phyloP scores from a whole-genome alignment of 2,113 vertebrate species.

The Uria lomvia region DNA sequence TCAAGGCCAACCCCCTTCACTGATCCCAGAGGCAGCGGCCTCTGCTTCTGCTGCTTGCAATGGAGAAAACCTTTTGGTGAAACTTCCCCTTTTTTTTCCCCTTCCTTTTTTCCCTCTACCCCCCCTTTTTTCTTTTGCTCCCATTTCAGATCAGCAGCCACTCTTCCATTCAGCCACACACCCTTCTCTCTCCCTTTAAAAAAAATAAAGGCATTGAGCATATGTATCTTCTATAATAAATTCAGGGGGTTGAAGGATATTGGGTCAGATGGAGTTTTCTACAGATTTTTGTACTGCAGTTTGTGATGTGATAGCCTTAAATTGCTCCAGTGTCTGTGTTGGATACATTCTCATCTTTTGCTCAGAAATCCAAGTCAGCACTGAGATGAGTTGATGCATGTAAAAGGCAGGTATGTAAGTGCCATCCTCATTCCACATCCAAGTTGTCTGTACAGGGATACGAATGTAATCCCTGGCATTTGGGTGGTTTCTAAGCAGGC shows the following conservation, averaged over 20 bases:
- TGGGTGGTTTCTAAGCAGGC: neutral
- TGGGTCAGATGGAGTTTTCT: neutral
- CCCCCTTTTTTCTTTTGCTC: neutral
- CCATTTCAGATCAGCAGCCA: neutral
- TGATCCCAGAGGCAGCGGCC: neutral
- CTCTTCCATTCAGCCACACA: neutral
- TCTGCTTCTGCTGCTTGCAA: neutral
- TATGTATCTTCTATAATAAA: neutral
- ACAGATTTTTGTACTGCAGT: neutral
- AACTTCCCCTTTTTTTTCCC: neutral
- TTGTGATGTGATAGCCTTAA: neutral
- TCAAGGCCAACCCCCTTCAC: neutral
- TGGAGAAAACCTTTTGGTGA: neutral
- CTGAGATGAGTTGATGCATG: neutral
- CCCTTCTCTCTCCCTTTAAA: neutral
- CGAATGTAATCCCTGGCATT: neutral
- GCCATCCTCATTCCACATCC: rapidly evolving
- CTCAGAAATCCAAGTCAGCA: neutral
- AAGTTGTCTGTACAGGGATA: neutral
- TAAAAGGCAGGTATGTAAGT: neutral
- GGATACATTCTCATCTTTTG: neutral
- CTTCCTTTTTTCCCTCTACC: too few relatives aligned
- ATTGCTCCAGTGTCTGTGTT: neutral
- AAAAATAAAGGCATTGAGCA: neutral
- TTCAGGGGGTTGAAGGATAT: neutral